Base-by-base conservation (phyloP, 2,888 invertebrate genomes). In the Chydorus sphaericus region DNA sequence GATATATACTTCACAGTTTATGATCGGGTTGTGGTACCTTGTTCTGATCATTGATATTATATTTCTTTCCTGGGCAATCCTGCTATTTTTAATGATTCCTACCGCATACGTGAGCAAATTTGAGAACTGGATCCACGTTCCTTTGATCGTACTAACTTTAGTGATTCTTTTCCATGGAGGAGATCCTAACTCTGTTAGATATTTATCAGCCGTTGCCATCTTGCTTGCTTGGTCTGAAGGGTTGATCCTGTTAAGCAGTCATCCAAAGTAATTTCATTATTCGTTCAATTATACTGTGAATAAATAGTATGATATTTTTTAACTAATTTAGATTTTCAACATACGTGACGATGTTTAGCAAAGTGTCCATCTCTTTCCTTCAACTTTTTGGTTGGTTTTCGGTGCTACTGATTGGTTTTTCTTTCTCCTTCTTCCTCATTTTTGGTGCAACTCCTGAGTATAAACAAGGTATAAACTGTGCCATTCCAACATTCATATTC, bases 281-380 rank as follows among this genome's bases (percentile, higher is more conserved):
- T n/a, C n/a, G n/a, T n/a, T n/a, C n/a, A n/a, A n/a, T n/a, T n/a
- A n/a, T n/a, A n/a, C n/a, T n/a, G n/a, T n/a, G n/a, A n/a, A n/a
- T n/a, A n/a, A n/a, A n/a, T n/a, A n/a, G n/a, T n/a, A n/a, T n/a
- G n/a, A n/a, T n/a, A n/a, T n/a, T n/a, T n/a, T n/a, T n/a, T n/a
- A n/a, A n/a, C n/a, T n/a, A n/a, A n/a, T n/a, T n/a, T n/a, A n/a
- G n/a, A n/a, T 73, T 87, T 61, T 85, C 87, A 3, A 86, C 85
- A 10, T 81, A 86, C 63, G 84, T 89, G 63, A 82, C 85, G 20
- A 89, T 89, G 85, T 72, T 89, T 59, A 81, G 79, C 63, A 85
- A 83, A 0, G 89, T 89, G 0, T 82, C 85, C 0, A 76, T 77
- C 66, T 87, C 83, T 63, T 89, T 89, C 67, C 76, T 85, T 50